A percentile compares a stretch with the other conserved stretches of the same genome.
These are phyloP conservation scores for Plagodis pulveraria DNA, from an alignment of 2,888 invertebrate genomes.

Conservation along the genomic window DNA sequence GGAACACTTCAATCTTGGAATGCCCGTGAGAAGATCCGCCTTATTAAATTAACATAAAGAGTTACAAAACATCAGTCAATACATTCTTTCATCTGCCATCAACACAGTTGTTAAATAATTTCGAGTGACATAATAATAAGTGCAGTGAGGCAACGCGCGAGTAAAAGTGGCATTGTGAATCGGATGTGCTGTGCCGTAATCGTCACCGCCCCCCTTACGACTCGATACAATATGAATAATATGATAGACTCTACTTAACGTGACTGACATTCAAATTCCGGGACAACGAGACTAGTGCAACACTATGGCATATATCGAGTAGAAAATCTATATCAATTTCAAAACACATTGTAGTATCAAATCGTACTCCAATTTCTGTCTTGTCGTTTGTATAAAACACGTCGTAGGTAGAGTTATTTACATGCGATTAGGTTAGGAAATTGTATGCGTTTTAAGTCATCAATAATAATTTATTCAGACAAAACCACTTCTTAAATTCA, in stretches of 20 bases:
- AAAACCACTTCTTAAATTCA: too few species aligned
- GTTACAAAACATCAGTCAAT: conserved; percentile 16
- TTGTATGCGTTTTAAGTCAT: too few species aligned
- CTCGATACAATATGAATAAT: conserved; percentile 39
- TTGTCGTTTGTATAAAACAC: too few species aligned
- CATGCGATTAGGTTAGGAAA: too few species aligned
- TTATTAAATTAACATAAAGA: conserved; percentile 20
- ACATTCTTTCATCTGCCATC: conserved; percentile 18
- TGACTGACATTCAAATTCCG: conserved; percentile 45
- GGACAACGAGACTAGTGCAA: conserved; percentile 15
- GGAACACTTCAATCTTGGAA: too few species aligned
- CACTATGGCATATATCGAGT: conserved; percentile 16
- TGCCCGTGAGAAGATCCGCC: too few species aligned
- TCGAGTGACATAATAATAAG: conserved; percentile 57
- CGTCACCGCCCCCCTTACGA: conserved; percentile 49
- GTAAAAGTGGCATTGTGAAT: conserved; percentile 69
- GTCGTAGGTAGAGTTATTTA: too few species aligned
- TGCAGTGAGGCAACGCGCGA: conserved; percentile 53
- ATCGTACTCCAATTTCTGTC: too few species aligned
- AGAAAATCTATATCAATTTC: too few species aligned
- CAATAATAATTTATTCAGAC: too few species aligned
- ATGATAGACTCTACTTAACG: conserved; percentile 43
- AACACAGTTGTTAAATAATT: conserved; percentile 36
- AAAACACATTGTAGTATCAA: too few species aligned
- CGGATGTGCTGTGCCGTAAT: conserved; percentile 56